Evolutionary conservation across 2,797 vertebrate species (phyloP), one percentile per base, ranked within the genome.

Genomic region (Trachops cirrhosus): DNA sequence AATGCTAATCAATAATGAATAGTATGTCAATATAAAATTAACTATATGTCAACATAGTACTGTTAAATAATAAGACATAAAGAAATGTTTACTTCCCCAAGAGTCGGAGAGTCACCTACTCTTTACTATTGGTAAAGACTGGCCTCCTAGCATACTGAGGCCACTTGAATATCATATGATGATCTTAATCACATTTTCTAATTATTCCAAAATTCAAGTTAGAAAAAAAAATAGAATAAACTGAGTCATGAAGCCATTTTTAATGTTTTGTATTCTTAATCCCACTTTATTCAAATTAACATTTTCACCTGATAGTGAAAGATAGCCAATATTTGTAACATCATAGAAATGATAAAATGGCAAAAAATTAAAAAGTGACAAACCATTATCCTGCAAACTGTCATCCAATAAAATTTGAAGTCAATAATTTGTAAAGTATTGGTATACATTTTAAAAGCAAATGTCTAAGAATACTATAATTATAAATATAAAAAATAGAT

Each of bases 1-100:
- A 92, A 73, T 46, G 46, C 71, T 84, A 89, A 93, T 87, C 21
- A 89, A 85, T 48, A 84, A 93, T 37, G 26, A 93, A 94, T 44
- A 12, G 85, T 37, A 57, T 16, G 5, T 59, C 67, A 92, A 89
- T 64, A 92, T 75, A 90, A 96, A 92, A 73, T 78, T 37, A 93
- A 93, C 5, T 19, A 83, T 32, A 73, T 70, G 39, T 64, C 46
- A 91, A 85, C 9, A 89, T 29, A 85, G 62, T 44, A 78, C 41
- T 90, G 67, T 68, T 80, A 57, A 79, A 68, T 19, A 86, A 77
- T 44, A 91, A 87, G 16, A 5, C 57, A 94, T 67, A 83, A 95
- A 73, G 50, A 96, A 95, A 93, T 71, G 6, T 84, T 95, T 87
- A 88, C 9, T 87, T 32, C 7, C 32, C 37, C n/a, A 77, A 67